Evolutionary conservation across 2,113 vertebrate species (phyloP), one percentile per base, ranked within the genome.

Genomic region (Pagrus major): DNA sequence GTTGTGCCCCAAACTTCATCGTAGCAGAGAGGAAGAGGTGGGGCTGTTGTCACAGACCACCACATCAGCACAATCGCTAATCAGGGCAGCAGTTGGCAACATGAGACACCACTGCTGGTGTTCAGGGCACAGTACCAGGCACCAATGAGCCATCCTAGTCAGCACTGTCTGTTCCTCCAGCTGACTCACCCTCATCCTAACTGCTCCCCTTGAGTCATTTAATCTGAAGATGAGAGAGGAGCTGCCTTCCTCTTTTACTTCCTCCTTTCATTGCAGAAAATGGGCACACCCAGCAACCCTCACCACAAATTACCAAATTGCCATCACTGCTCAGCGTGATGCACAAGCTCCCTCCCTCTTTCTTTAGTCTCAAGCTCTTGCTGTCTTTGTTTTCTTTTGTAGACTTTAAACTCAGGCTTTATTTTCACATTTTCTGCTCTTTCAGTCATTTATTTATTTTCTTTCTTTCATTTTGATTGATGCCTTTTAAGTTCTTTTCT

Each of bases 281-380:
- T 31, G 69, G 91, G 72, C 91, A 92, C 92, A 91, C 92, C 91
- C 92, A 86, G 74, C 35, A 89, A 88, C 59, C 35, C 86, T 90
- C 67, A 71, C 92, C 92, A 91, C 91, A 93, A 86, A 77, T 88
- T 79, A 66, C 83, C 41, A 88, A 90, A 92, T 73, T 79, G 47
- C 84, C 88, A 77, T 86, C 56, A 15, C 37, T 39, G 33, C 61
- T 54, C 60, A 46, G 75, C 49, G 3, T 27, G 44, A 59, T 71
- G 37, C 60, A 49, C 27, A 23, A 16, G 2, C 15, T 39, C 39
- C 51, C 31, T 14, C 44, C 51, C 31, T 44, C 27, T 52, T 3
- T 55, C 47, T 71, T 6, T 49, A 20, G 7, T 52, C 33, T 27
- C 1, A 11, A 37, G 1, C 29, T 31, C 18, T 39, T 15, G 14